These are phyloP conservation scores for Hipparchia semele DNA, from an alignment of 2,888 invertebrate genomes.

Conservation along the genomic window DNA sequence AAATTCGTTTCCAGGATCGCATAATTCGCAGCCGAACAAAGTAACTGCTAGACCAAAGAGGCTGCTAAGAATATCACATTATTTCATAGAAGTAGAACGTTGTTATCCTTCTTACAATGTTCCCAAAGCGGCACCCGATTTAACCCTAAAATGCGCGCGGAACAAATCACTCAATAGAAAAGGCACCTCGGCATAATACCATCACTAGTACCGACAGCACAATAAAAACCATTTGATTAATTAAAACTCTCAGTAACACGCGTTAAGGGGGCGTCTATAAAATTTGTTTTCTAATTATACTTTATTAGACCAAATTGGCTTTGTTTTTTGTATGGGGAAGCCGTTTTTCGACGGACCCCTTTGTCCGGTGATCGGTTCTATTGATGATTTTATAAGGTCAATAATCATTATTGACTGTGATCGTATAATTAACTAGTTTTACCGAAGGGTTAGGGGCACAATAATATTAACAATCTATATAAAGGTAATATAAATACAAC, in stretches of 20 bases:
- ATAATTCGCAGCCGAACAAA: no score
- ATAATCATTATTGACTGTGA: constrained; percentile 78
- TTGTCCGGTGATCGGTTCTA: constrained; percentile 69
- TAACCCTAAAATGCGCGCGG: constrained; percentile 59
- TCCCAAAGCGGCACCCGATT: constrained; percentile 43
- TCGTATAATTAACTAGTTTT: constrained; percentile 77
- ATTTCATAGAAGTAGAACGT: not conserved
- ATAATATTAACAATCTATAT: constrained; percentile 45
- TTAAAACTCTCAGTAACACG: constrained; percentile 64
- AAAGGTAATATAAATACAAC: constrained; percentile 38
- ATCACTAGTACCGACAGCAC: constrained; percentile 59
- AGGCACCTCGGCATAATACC: constrained; percentile 57
- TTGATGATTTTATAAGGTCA: constrained; percentile 81
- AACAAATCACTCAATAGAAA: constrained; percentile 68
- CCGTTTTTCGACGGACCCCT: constrained; percentile 62
- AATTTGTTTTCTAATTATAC: constrained; percentile 77
- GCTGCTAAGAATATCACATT: no score
- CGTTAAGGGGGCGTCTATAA: constrained; percentile 73
- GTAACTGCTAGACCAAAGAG: no score
- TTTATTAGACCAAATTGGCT: constrained; percentile 77
- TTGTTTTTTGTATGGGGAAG: constrained; percentile 69
- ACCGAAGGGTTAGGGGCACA: constrained; percentile 52
- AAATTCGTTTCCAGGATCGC: no score
- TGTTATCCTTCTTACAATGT: not conserved
- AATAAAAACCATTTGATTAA: constrained; percentile 70